A percentile compares a stretch with the other conserved stretches of the same genome.
These are phyloP conservation scores for Hipparchia semele DNA, from an alignment of 2,888 invertebrate genomes.

Conservation along the genomic window DNA sequence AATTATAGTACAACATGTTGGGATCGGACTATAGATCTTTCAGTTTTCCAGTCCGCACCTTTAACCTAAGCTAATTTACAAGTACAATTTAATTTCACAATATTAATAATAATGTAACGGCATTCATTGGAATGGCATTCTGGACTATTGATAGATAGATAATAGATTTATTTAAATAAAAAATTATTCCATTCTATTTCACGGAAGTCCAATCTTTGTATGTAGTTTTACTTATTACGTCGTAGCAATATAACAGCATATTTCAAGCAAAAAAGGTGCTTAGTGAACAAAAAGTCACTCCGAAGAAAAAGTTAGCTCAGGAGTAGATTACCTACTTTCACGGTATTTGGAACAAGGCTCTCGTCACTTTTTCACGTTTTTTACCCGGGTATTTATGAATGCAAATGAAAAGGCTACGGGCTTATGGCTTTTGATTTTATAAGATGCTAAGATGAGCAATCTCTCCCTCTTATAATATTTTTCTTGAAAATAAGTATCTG, in stretches of 20 bases:
- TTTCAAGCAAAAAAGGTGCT: slow-evolving; percentile 49
- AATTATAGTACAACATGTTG: too few species aligned
- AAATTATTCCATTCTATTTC: too few species aligned
- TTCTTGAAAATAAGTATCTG: neutral
- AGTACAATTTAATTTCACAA: too few species aligned
- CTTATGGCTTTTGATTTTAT: slow-evolving; percentile 31
- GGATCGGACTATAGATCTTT: too few species aligned
- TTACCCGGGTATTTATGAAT: slow-evolving; percentile 54
- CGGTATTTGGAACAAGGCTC: slow-evolving; percentile 68
- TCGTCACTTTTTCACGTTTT: slow-evolving; percentile 67
- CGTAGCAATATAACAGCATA: slow-evolving; percentile 1
- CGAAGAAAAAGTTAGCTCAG: slow-evolving; percentile 67
- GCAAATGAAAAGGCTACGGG: slow-evolving; percentile 51
- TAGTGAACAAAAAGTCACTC: slow-evolving; percentile 60
- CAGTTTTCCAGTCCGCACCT: too few species aligned
- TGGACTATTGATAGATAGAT: too few species aligned
- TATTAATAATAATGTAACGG: too few species aligned
- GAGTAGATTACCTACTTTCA: slow-evolving; percentile 73
- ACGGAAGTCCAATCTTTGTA: too few species aligned
- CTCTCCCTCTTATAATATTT: slow-evolving; percentile 8
- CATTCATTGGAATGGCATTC: too few species aligned
- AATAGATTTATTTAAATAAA: too few species aligned
- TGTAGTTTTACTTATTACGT: neutral
- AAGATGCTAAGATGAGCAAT: slow-evolving; percentile 22
- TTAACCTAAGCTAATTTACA: too few species aligned